Percentiles rank a stretch among this genome's conserved stretches.
These are phyloP conservation scores for Euzetes globulus DNA, from an alignment of 2,888 invertebrate species.

Conservation along the genomic window DNA sequence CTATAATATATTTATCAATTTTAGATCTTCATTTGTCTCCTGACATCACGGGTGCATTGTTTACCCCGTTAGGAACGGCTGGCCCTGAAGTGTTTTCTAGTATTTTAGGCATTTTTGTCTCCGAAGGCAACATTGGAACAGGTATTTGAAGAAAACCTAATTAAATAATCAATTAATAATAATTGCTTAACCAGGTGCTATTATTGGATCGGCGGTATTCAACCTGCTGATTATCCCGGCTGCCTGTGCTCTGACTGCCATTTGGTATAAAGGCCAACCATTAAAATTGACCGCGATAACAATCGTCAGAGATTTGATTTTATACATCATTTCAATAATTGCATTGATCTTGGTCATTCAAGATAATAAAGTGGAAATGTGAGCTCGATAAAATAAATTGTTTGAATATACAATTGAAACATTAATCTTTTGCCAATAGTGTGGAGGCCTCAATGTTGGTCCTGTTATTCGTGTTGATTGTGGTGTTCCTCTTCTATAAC, in stretches of 20 bases:
- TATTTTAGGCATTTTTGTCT: conserved; percentile 7
- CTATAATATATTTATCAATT: not conserved
- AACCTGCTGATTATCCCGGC: conserved; percentile 67
- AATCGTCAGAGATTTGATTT: conserved; percentile 68
- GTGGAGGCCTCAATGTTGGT: not conserved
- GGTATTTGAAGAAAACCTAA: not conserved
- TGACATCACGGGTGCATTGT: conserved; percentile 22
- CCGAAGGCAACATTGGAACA: conserved; percentile 21
- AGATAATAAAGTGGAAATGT: conserved; percentile 76
- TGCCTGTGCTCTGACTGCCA: conserved; percentile 36
- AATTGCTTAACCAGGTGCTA: conserved; percentile 57
- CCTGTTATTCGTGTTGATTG: not conserved
- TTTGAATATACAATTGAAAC: not conserved
- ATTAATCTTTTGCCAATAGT: not conserved
- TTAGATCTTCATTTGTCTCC: not conserved
- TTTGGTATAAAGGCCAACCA: conserved; percentile 17
- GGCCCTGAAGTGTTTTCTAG: conserved; percentile 1
- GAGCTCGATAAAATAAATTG: conserved; percentile 53
- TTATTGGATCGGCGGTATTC: conserved; percentile 78
- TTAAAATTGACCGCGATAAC: conserved; percentile 55
- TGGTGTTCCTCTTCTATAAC: conserved; percentile 23
- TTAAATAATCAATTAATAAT: not conserved
- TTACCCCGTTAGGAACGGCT: conserved; percentile 8
- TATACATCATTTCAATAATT: conserved; percentile 70
- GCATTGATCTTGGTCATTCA: conserved; percentile 73